A percentile compares a stretch with the other conserved stretches of the same genome.
Evolutionary conservation across 1,140 invertebrate species (phyloP).

Genomic region (Drosophila busckii): DNA sequence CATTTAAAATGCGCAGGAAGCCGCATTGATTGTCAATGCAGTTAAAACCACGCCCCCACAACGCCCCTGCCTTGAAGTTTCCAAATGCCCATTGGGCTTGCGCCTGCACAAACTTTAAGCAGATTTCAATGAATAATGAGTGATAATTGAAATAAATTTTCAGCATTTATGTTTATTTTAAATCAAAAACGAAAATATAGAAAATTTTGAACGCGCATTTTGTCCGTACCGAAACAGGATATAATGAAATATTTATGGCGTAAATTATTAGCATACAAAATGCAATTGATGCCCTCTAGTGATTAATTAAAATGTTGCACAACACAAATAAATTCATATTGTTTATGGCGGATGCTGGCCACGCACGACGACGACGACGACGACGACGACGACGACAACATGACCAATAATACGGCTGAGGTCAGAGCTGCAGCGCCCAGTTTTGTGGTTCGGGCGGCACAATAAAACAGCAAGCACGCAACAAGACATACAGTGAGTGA

Average conservation of each 20-base stretch:
- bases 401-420: constrained; percentile 30
- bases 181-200: no score
- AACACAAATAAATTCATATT: constrained; percentile 70
- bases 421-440: constrained; percentile 37
- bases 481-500: no score
- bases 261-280: constrained; percentile 74
- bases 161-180: no score
- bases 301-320: constrained; percentile 75
- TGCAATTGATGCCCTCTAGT: constrained; percentile 74
- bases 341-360: constrained; percentile 50
- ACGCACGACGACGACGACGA: constrained; percentile 10
- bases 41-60: no score
- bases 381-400: background rate
- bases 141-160: no score
- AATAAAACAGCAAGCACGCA: background rate
- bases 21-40: no score
- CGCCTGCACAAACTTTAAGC: no score
- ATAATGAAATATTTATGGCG: constrained; percentile 64
- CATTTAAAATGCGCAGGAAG: constrained; percentile 51
- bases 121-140: no score
- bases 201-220: no score
- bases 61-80: no score
- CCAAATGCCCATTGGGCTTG: no score
- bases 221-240: constrained; percentile 18
- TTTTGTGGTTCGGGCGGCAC: constrained; percentile 36